Conservation (phyloP, 2,797 vertebrate species). For the Myotis pilosus region DNA sequence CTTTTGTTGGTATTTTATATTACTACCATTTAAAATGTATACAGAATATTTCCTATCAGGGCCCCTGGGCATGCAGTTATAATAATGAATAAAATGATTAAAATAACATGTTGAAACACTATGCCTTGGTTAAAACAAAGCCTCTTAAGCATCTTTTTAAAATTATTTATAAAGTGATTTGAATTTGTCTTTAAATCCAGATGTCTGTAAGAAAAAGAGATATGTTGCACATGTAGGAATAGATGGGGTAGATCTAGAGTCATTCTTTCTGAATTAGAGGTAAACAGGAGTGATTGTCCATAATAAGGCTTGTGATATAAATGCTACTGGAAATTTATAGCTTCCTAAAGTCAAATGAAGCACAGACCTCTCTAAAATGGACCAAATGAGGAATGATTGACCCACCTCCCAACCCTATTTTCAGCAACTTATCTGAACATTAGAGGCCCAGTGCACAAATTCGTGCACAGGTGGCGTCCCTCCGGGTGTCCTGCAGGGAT, state of each 20-base stretch:
- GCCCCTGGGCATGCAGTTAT: not conserved
- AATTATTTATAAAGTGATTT: not conserved
- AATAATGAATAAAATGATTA: not conserved
- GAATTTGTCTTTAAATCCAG: not conserved
- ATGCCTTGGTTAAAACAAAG: conserved; percentile 8
- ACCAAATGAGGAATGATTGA: not conserved
- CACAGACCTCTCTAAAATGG: not conserved
- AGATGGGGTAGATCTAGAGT: not conserved
- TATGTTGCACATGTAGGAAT: not conserved
- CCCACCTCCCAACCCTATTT: not conserved
- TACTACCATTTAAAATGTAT: conserved; percentile 22
- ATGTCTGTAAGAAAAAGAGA: not conserved
- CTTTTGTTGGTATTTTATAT: conserved; percentile 9
- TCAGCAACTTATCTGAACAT: not conserved
- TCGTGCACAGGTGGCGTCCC: too few relatives aligned
- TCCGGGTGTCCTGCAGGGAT: too few relatives aligned
- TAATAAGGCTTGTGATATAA: not conserved
- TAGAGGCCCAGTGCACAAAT: too few relatives aligned
- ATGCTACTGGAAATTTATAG: not conserved
- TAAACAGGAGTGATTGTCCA: not conserved
- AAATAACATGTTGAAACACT: conserved; percentile 14
- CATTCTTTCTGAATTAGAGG: not conserved
- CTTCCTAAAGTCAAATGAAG: not conserved
- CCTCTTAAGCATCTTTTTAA: not conserved
- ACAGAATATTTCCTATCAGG: not conserved